Base-by-base conservation (phyloP, 2,797 vertebrate species). In the Triplophysa bombifrons region DNA sequence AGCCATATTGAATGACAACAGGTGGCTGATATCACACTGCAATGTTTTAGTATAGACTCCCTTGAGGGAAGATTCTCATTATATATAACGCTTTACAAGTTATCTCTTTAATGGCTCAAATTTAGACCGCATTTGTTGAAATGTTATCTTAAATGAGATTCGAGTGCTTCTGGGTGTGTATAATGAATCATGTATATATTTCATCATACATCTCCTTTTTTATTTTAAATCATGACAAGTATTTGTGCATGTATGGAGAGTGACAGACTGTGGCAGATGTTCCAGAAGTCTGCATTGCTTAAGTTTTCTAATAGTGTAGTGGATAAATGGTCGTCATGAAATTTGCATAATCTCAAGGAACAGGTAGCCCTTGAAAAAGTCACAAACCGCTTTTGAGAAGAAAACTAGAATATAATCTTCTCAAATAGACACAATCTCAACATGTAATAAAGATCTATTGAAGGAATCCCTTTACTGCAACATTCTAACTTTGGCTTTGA, bases 1-100 rank as follows among this genome's bases (percentile, higher is more conserved):
- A 51, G 46, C 63, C 51, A 70, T 61, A 61, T 27, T 63, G 30
- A 73, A 70, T 78, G 66, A 69, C 71, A 63, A 68, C 74, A 78
- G 76, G 75, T 74, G 70, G 64, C 41, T 58, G 68, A 74, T 56
- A 68, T 66, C 22, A 44, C 27, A 41, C 58, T 63, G 30, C 73
- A 65, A 60, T 27, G 19, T 41, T 48, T 65, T 16, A 27, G 1
- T 67, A 27, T 69, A 63, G 73, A 53, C 17, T 61, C 55, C 44
- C 63, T 56, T 10, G 30, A 66, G 34, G 20, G 22, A 19, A 34
- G 53, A 9, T 14, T 65, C 61, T 75, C 13, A 22, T 50, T 64
- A 64, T 30, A 12, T 56, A 58, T 25, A 19, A 14, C 0, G 12
- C 27, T 27, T 6, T 27, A n/a, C 14, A 17, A 16, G 60, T 34